Evolutionary conservation across 2,888 invertebrate genomes (phyloP).

Genomic region (Uloborus plumipes): DNA sequence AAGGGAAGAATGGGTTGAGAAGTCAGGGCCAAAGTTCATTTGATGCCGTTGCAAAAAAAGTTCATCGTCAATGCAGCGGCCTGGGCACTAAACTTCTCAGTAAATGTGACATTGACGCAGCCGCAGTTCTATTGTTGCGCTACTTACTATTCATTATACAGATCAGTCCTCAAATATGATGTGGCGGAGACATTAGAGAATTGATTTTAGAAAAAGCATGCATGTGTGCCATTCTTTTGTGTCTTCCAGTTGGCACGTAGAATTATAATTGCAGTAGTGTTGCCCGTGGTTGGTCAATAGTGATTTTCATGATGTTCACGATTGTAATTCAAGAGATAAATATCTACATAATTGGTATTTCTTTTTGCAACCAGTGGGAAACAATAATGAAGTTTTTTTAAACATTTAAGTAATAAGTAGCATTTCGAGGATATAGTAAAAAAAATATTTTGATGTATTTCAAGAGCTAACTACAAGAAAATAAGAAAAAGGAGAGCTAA

Average conservation of each 20-base stretch:
- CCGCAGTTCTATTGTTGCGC: conserved; percentile 42
- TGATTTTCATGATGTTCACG: background rate
- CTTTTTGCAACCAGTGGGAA: too few relatives aligned
- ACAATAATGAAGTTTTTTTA: too few relatives aligned
- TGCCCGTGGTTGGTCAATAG: conserved; percentile 23
- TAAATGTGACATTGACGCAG: conserved; percentile 39
- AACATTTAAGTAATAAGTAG: too few relatives aligned
- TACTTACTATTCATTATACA: conserved; percentile 55
- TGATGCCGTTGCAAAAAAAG: background rate
- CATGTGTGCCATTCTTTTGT: conserved; percentile 48
- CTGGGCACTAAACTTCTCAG: conserved; percentile 1
- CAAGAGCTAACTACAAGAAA: too few relatives aligned
- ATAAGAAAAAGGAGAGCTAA: too few relatives aligned
- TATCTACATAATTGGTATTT: background rate
- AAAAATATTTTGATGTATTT: too few relatives aligned
- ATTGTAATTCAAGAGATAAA: background rate
- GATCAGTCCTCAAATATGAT: conserved; percentile 57
- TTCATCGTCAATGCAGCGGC: too few relatives aligned
- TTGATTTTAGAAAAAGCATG: conserved; percentile 58
- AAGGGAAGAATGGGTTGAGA: conserved; percentile 58
- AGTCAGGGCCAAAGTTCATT: conserved; percentile 41
- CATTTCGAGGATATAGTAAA: too few relatives aligned
- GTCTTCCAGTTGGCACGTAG: conserved; percentile 45
- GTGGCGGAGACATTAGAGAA: conserved; percentile 56
- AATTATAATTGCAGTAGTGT: too few relatives aligned